A percentile compares a stretch with the other conserved stretches of the same genome.
Evolutionary conservation across 2,113 vertebrate genomes (phyloP).

Genomic region (Oenanthe oenanthe): DNA sequence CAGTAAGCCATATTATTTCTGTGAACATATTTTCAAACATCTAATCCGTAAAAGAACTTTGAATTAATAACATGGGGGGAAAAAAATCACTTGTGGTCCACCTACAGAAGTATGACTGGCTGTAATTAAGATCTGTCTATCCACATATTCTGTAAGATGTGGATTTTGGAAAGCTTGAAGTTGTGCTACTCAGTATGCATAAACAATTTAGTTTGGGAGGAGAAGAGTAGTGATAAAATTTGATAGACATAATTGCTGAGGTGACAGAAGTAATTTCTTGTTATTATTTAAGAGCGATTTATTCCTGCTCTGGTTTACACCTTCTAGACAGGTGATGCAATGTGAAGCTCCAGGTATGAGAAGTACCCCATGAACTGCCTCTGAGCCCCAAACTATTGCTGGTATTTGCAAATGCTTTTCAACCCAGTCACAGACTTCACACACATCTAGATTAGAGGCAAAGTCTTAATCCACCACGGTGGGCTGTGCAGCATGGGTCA

Average conservation of each 20-base stretch:
- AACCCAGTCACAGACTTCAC: not conserved
- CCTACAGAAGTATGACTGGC: not conserved
- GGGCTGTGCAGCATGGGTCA: not conserved
- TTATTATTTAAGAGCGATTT: not conserved
- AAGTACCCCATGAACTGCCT: not conserved
- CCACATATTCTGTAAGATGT: not conserved
- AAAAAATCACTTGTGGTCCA: not conserved
- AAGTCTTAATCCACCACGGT: not conserved
- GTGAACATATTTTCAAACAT: not conserved
- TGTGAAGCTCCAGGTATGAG: not conserved
- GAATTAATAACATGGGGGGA: not conserved
- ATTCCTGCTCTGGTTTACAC: not conserved
- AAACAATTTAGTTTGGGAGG: not conserved
- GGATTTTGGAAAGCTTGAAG: not conserved
- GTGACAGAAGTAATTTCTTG: not conserved
- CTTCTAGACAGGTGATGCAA: not conserved
- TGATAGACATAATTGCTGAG: not conserved
- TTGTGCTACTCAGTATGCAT: not conserved
- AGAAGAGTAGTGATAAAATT: not conserved
- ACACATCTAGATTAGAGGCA: not conserved
- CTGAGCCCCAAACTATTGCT: conserved; percentile 2
- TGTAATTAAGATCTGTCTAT: not conserved
- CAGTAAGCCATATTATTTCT: conserved; percentile 31
- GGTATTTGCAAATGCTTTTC: not conserved
- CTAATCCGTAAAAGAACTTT: not conserved